Conservation (phyloP, 2,797 vertebrate species). For the Dermochelys coriacea region DNA sequence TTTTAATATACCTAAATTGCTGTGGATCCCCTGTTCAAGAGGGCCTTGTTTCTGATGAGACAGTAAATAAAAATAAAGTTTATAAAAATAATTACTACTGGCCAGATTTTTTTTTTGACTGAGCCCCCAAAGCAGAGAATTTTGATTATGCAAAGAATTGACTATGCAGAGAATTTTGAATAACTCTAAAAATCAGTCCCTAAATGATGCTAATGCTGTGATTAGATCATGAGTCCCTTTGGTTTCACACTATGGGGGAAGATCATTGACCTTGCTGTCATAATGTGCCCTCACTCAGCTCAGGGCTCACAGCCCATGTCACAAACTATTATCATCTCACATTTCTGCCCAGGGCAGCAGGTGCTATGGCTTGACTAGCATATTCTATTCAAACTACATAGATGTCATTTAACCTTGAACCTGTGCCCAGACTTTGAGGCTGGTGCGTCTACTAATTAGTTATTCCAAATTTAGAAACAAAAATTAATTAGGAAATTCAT, state of each 20-base stretch:
- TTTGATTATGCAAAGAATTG: not conserved
- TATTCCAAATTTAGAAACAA: slow-evolving; percentile 67
- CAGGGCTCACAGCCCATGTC: not conserved
- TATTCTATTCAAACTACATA: slow-evolving; percentile 37
- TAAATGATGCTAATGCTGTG: not conserved
- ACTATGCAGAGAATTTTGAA: not conserved
- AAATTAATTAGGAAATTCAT: slow-evolving; percentile 63
- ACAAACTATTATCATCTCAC: slow-evolving; percentile 45
- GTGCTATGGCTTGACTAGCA: slow-evolving; percentile 36
- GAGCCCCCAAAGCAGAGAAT: not conserved
- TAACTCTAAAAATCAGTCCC: not conserved
- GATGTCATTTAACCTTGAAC: slow-evolving; percentile 65
- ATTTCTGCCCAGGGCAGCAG: slow-evolving; percentile 44
- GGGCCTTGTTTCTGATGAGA: not conserved
- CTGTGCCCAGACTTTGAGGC: slow-evolving; percentile 49
- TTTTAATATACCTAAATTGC: slow-evolving; percentile 16
- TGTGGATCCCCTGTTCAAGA: not conserved
- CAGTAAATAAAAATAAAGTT: not conserved
- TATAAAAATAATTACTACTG: not conserved
- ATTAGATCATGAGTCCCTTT: not conserved
- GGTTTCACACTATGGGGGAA: not conserved
- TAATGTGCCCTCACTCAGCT: not conserved
- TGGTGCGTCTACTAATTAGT: slow-evolving; percentile 61
- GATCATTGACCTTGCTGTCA: slow-evolving; percentile 25
- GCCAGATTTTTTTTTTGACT: not conserved